Percentiles rank a stretch among this genome's conserved stretches.
phyloP scores from a whole-genome alignment of 2,797 vertebrate genomes.

The Pteronotus mesoamericanus region DNA sequence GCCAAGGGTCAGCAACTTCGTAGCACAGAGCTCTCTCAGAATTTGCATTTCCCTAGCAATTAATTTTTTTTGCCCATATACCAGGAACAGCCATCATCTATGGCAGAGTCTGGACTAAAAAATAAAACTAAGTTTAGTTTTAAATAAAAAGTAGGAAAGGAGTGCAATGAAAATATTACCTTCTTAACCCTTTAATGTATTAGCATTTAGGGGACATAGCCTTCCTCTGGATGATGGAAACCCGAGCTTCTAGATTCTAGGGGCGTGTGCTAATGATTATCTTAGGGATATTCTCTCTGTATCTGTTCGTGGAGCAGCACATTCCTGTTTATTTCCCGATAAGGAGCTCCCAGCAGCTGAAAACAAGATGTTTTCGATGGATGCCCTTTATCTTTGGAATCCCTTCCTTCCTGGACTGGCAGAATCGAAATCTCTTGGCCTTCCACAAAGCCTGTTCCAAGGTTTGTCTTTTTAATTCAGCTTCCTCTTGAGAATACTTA shows the following conservation, averaged over 20 bases:
- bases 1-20: not conserved
- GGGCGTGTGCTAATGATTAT: not conserved
- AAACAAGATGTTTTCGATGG: slow-evolving; percentile 57
- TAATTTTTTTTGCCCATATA: not conserved
- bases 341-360: not conserved
- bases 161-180: not conserved
- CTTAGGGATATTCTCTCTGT: not conserved
- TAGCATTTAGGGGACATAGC: not conserved
- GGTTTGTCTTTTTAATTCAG: slow-evolving; percentile 29
- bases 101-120: not conserved
- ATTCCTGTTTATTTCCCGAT: slow-evolving; percentile 42
- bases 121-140: not conserved
- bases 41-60: not conserved
- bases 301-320: not conserved
- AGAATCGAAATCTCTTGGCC: slow-evolving; percentile 21
- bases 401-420: slow-evolving; percentile 64
- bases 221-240: not conserved
- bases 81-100: not conserved
- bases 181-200: not conserved
- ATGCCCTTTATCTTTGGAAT: slow-evolving; percentile 55
- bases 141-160: not conserved
- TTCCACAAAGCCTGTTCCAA: slow-evolving; percentile 46
- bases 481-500: not conserved
- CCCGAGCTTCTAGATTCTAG: not conserved
- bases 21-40: not conserved